Evolutionary conservation across 2,113 vertebrate genomes (phyloP).

Genomic region (Channa argus): DNA sequence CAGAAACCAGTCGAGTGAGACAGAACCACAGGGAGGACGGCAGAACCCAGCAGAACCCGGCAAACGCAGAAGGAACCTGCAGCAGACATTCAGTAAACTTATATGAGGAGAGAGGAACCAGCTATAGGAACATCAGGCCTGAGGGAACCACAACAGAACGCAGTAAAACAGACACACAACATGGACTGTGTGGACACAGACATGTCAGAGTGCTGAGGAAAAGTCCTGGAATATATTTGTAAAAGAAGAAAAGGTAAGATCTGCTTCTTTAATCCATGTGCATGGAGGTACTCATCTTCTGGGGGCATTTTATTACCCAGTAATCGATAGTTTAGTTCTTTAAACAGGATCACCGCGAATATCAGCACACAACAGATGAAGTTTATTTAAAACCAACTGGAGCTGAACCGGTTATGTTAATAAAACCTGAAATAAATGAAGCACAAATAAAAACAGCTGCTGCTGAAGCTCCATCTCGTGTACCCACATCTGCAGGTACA

Average conservation of each 20-base stretch:
- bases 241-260: constrained; percentile 50
- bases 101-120: background rate
- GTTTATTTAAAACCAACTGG: too few species aligned
- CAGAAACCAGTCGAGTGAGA: background rate
- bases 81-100: background rate
- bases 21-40: background rate
- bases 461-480: too few species aligned
- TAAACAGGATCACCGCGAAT: too few species aligned
- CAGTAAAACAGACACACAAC: background rate
- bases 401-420: too few species aligned
- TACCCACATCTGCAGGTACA: too few species aligned
- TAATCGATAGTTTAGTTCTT: too few species aligned
- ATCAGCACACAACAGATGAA: too few species aligned
- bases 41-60: background rate
- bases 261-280: background rate
- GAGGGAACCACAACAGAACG: background rate
- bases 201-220: constrained; percentile 36
- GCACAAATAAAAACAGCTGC: too few species aligned
- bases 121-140: constrained; percentile 4
- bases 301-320: too few species aligned
- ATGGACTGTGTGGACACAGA: background rate
- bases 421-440: too few species aligned
- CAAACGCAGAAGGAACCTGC: background rate
- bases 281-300: too few species aligned
- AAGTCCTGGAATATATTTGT: background rate